phyloP scores from a whole-genome alignment of 2,113 vertebrate species.

The Pitta sordida region DNA sequence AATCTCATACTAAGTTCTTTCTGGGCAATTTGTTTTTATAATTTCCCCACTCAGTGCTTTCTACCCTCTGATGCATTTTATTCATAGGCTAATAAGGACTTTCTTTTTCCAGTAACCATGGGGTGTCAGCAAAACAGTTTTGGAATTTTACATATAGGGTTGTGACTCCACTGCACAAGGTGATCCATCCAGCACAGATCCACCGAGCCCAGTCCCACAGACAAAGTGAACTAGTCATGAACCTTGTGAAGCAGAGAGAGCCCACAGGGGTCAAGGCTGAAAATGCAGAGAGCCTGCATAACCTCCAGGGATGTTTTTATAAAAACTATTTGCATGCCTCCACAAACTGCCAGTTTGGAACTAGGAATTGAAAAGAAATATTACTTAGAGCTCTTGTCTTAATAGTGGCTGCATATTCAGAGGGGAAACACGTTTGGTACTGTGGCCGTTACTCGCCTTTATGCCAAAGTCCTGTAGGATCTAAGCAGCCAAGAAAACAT shows the following conservation, averaged over 20 bases:
- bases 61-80: neutral
- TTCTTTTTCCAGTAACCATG: neutral
- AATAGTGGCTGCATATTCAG: neutral
- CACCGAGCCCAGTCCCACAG: fast-evolving
- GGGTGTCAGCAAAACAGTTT: neutral
- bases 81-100: neutral
- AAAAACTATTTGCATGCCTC: neutral
- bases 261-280: neutral
- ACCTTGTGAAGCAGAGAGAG: fast-evolving
- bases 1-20: neutral
- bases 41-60: neutral
- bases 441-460: neutral
- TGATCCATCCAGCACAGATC: neutral
- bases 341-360: neutral
- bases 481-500: slow-evolving; percentile 15
- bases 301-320: neutral
- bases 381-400: neutral
- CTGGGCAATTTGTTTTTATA: slow-evolving; percentile 16
- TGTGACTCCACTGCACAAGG: neutral
- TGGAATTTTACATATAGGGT: fast-evolving
- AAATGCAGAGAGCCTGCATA: neutral
- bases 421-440: fast-evolving
- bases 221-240: neutral
- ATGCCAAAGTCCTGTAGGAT: neutral
- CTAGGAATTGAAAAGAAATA: neutral